Evolutionary conservation across 2,113 vertebrate genomes (phyloP), one percentile per base, ranked within the genome.

Genomic region (Calcarius ornatus): DNA sequence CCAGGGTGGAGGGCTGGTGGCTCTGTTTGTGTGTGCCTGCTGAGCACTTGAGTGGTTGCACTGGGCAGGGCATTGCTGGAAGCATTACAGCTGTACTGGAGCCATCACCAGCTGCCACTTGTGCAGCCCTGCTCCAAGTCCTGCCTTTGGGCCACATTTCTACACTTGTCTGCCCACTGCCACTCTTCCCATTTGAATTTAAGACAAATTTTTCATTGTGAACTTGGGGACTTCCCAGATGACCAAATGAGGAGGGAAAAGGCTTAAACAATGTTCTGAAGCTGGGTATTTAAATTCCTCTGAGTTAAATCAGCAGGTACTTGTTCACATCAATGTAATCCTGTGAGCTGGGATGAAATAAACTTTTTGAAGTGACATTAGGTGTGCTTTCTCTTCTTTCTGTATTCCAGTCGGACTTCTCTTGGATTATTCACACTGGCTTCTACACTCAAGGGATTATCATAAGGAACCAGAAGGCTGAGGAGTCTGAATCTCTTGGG

Each of bases 351-450:
- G 22, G n/a, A 25, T 56, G 37, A 47, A 78, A 40, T 66, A 56
- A 86, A 68, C 77, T 25, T 71, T 77, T 83, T 18, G 54, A 60
- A 92, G 83, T 91, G 81, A 75, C 4, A 1, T 59, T 66, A 84
- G 88, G 60, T 37, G 60, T 88, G n/a, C 69, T 95, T 93, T 94
- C 47, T 95, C 53, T 90, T 35, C 79, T 81, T 82, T 80, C 75
- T 92, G 23, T 96, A 54, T 94, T 86, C 56, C 54, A 68, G 76
- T 90, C 42, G 27, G 83, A 86, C 33, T 88, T 93, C 47, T 88
- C 82, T 94, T 2, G 20, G 68, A 68, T 94, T 88, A 60, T 84
- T 92, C 86, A 88, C 56, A 31, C 43, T 81, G 71, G 54, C 42
- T 92, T 86, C 80, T 83, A 10, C 60, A 71, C 72, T 86, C 76